Base-by-base conservation (phyloP, 2,113 vertebrate species). In the Clarias gariepinus region DNA sequence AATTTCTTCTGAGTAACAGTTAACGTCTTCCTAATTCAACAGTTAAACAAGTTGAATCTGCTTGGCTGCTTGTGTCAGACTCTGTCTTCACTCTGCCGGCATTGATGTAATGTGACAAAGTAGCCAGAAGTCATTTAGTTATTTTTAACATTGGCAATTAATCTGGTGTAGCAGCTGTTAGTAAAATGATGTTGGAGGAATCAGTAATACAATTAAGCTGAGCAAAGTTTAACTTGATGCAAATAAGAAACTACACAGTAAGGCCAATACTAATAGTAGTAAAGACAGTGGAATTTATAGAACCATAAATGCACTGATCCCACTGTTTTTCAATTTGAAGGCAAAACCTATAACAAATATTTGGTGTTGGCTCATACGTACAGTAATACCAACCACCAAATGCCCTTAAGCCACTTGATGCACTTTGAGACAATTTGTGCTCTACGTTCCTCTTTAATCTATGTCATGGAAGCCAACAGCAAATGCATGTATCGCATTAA, bases 51-150 rank as follows among this genome's bases (percentile, higher is more conserved):
- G 89, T 88, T 89, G 68, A 8, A 81, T 86, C 58, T 88, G 89
- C 91, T 90, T 93, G 85, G 61, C 85, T 79, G 91, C 92, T 90
- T 92, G 89, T 92, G 93, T 93, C 90, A 93, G 92, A 87, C 82
- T 60, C 88, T 90, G 28, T 18, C 55, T 80, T 80, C 57, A 25
- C 10, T 47, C 47, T 47, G 16, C 53, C 36, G 53, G 78, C 78
- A 25, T 19, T 5, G 19, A 60, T 61, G 57, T 21, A 57, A 80
- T 80, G 30, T 36, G 78, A 60, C 30, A 61, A 80, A 60, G 55
- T 30, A 80, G 55, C 78, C 57, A 80, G 78, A 60, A 81, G 78
- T 23, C 78, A 61, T 81, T 47, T 47, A 47, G 47, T 47, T 61
- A 25, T 61, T 81, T 81, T 81, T 81, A 57, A 81, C 61, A 41